A percentile compares a stretch with the other conserved stretches of the same genome.
Conservation (phyloP, 2,113 vertebrate genomes). For the Serinus canaria region DNA sequence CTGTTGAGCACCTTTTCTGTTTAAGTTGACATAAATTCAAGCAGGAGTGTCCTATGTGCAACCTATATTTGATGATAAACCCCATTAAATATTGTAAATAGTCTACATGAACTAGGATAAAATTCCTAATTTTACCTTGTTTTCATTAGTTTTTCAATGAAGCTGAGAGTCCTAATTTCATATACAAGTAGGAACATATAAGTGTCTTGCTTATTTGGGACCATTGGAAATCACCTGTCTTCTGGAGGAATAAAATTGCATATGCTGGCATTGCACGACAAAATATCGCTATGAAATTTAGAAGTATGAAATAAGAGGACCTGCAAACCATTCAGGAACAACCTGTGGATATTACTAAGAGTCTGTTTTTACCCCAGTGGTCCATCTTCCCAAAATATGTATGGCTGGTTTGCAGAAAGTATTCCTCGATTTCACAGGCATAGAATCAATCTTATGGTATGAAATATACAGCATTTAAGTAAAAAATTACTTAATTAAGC, state of each 20-base stretch:
- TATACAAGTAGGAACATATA: neutral
- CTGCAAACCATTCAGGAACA: neutral
- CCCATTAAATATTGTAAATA: neutral
- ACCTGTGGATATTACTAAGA: neutral
- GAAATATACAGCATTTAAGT: constrained; percentile 9
- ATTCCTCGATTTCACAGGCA: constrained; percentile 3
- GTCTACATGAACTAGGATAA: neutral
- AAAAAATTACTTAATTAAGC: constrained; percentile 14
- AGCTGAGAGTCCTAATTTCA: neutral
- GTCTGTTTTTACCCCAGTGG: neutral
- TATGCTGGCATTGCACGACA: neutral
- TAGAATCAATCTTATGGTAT: neutral
- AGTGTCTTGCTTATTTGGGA: neutral
- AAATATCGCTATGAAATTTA: neutral
- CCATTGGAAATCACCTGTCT: neutral
- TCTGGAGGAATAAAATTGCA: neutral
- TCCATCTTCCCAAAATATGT: neutral
- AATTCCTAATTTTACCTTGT: neutral
- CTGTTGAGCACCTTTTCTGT: neutral
- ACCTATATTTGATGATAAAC: neutral
- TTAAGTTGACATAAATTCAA: neutral
- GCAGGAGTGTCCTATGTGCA: neutral
- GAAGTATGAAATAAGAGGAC: neutral
- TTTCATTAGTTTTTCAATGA: neutral
- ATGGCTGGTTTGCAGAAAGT: neutral